Conservation (phyloP, 2,888 invertebrate genomes). For the Chymomyza caudatula region DNA sequence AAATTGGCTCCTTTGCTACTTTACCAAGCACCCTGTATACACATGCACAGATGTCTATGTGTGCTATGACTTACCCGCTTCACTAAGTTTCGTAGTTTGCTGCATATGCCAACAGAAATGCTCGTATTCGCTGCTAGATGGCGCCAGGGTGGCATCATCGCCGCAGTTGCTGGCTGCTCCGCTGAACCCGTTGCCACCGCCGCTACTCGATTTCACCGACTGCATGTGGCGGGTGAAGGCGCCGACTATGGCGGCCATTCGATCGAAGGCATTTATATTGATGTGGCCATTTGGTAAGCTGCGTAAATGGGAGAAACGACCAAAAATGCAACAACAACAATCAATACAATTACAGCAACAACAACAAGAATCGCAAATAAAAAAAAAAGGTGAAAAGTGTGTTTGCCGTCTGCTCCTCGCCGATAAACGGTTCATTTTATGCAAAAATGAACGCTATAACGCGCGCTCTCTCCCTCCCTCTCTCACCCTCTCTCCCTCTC, state of each 20-base stretch:
- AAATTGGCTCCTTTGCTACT: too few species aligned
- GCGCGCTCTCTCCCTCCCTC: too few species aligned
- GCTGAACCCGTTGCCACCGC: constrained; percentile 24
- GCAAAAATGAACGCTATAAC: constrained; percentile 13
- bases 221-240: constrained; percentile 78
- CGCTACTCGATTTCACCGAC: constrained; percentile 65
- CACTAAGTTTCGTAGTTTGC: constrained; percentile 74
- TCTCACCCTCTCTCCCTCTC: neutral
- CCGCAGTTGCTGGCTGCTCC: constrained; percentile 1
- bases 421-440: constrained; percentile 32
- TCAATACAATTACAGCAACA: neutral
- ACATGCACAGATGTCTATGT: neutral
- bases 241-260: constrained; percentile 78
- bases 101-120: constrained; percentile 77
- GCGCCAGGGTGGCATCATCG: constrained; percentile 35
- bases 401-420: neutral
- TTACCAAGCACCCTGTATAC: neutral
- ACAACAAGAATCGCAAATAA: neutral
- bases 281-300: constrained; percentile 90
- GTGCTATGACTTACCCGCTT: constrained; percentile 75
- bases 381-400: neutral
- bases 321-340: constrained; percentile 10
- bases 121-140: constrained; percentile 74
- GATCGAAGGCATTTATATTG: constrained; percentile 82
- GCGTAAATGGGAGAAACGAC: constrained; percentile 24